Percentiles rank a stretch among this genome's conserved stretches.
Evolutionary conservation across 2,113 vertebrate species (phyloP).

Genomic region (Natator depressus): DNA sequence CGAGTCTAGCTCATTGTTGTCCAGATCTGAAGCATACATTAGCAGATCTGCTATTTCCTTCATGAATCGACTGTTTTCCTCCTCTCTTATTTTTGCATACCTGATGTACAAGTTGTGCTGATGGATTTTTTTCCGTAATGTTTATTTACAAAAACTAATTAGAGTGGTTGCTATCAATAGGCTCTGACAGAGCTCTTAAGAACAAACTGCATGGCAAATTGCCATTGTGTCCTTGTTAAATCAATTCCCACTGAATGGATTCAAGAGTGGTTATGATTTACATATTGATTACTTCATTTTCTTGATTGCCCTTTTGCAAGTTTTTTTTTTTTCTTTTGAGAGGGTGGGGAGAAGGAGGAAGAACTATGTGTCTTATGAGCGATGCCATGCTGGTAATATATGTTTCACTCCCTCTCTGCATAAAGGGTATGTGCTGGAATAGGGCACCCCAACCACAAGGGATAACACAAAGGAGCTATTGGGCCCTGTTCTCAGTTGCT

Average conservation of each 20-base stretch:
- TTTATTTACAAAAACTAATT: conserved; percentile 64
- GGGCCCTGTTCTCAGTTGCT: not conserved
- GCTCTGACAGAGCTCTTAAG: conserved; percentile 47
- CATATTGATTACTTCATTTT: conserved; percentile 57
- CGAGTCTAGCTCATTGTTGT: not conserved
- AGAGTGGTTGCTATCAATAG: conserved; percentile 63
- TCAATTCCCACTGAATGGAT: conserved; percentile 47
- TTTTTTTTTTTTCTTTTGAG: not conserved
- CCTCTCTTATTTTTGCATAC: conserved; percentile 15
- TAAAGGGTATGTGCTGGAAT: fast-evolving
- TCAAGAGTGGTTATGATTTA: conserved; percentile 26
- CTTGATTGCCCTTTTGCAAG: conserved; percentile 57
- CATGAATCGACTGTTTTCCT: not conserved
- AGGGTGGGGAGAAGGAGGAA: not conserved
- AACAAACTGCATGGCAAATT: conserved; percentile 45
- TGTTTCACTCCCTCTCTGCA: not conserved
- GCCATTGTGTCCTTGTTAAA: conserved; percentile 51
- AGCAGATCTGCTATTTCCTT: conserved; percentile 20
- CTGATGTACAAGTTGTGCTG: not conserved
- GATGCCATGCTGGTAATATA: fast-evolving
- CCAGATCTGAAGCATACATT: conserved; percentile 17
- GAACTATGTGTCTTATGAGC: fast-evolving
- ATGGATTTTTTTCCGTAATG: conserved; percentile 11
- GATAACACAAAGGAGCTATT: not conserved
- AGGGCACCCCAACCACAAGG: fast-evolving